A percentile compares a stretch with the other conserved stretches of the same genome.
Conservation (phyloP, 2,113 vertebrate species). For the Saguinus midas region DNA sequence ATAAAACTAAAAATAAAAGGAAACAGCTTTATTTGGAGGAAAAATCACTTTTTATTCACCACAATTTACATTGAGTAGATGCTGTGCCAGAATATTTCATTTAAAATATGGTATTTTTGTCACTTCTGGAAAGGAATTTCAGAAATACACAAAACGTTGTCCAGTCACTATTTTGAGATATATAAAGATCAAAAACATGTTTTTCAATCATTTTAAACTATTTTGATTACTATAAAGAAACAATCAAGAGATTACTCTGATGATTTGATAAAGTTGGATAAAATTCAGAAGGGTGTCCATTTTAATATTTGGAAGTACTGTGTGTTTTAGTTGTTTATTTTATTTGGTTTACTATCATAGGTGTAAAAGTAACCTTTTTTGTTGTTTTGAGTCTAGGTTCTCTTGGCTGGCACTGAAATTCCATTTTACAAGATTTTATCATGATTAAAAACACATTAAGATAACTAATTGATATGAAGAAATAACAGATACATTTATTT, state of each 20-base stretch:
- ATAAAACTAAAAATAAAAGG: conserved; percentile 21
- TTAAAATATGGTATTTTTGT: conserved; percentile 9
- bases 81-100: conserved; percentile 22
- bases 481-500: neutral
- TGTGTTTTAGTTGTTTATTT: neutral
- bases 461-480: neutral
- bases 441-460: neutral
- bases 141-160: conserved; percentile 19
- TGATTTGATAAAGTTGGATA: neutral
- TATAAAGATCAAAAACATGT: neutral
- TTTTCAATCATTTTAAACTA: neutral
- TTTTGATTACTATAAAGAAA: neutral
- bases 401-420: neutral
- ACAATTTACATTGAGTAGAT: neutral
- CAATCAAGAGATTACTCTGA: neutral
- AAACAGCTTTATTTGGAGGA: neutral
- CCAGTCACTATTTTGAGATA: neutral
- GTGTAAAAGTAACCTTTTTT: neutral
- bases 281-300: neutral
- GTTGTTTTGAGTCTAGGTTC: neutral
- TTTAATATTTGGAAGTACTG: neutral
- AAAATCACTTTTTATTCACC: conserved; percentile 10
- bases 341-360: neutral
- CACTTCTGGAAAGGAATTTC: conserved; percentile 22
- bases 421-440: neutral